Evolutionary conservation across 2,797 vertebrate genomes (phyloP).

Genomic region (Thamnophis elegans): DNA sequence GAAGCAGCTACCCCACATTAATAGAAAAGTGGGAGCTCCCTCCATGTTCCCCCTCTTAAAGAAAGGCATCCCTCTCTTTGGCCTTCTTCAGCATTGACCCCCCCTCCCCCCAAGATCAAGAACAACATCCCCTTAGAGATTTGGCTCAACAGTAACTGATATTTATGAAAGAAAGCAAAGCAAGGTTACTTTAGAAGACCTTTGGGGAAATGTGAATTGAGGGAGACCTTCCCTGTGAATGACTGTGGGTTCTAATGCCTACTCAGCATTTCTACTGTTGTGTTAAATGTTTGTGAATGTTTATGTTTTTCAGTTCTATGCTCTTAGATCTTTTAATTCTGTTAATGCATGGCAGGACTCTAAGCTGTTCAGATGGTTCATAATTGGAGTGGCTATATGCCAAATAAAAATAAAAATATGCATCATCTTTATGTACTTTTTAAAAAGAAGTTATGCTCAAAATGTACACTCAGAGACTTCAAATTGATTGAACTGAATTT

Average conservation of each 20-base stretch:
- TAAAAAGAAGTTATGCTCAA: conserved; percentile 25
- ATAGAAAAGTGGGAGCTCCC: not conserved
- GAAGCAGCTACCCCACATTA: not conserved
- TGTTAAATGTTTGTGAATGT: not conserved
- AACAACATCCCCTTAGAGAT: not conserved
- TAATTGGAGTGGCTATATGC: not conserved
- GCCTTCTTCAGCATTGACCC: not conserved
- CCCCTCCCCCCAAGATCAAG: accelerated
- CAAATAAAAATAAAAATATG: not conserved
- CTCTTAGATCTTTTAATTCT: not conserved
- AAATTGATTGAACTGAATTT: not conserved
- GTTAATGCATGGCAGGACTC: not conserved
- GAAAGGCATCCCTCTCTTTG: not conserved
- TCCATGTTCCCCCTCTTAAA: not conserved
- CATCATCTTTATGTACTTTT: not conserved
- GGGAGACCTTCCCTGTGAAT: not conserved
- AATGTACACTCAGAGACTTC: conserved; percentile 20
- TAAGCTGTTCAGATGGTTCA: not conserved
- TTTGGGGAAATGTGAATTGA: not conserved
- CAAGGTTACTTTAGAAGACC: not conserved
- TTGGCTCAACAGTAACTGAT: not conserved
- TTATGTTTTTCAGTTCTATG: not conserved
- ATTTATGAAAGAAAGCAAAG: not conserved
- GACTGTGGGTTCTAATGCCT: not conserved
- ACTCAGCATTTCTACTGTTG: not conserved